Conservation (phyloP, 2,797 vertebrate species). For the Alfaro cultratus region DNA sequence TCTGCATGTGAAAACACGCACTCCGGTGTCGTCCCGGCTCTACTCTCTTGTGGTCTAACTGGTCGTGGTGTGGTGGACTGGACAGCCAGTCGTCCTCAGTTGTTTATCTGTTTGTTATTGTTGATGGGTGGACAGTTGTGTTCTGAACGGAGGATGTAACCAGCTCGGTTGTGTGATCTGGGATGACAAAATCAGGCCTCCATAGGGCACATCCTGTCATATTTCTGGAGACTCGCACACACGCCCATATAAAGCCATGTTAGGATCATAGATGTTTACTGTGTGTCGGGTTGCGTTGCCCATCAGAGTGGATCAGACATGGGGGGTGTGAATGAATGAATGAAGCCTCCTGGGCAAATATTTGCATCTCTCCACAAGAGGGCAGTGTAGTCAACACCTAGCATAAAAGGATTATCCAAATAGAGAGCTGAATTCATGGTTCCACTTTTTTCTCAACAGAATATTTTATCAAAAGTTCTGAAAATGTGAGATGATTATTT, state of each 20-base stretch:
- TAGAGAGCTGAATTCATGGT: neutral
- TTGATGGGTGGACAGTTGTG: slow-evolving; percentile 20
- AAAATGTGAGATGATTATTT: neutral
- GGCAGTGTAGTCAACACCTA: slow-evolving; percentile 32
- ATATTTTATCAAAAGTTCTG: neutral
- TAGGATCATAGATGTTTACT: neutral
- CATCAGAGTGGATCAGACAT: slow-evolving; percentile 56
- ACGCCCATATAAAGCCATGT: slow-evolving; percentile 36
- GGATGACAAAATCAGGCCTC: slow-evolving; percentile 74
- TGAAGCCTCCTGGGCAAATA: slow-evolving; percentile 33
- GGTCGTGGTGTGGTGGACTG: slow-evolving; percentile 58
- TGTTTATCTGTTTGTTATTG: slow-evolving; percentile 70
- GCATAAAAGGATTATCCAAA: neutral
- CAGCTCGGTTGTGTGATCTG: slow-evolving; percentile 61
- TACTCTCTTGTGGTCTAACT: slow-evolving; percentile 54
- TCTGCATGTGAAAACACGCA: slow-evolving; percentile 1
- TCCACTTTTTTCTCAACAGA: neutral
- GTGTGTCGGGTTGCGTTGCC: slow-evolving; percentile 7
- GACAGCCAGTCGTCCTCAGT: slow-evolving; percentile 66
- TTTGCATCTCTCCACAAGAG: slow-evolving; percentile 53
- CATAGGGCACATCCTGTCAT: slow-evolving; percentile 46
- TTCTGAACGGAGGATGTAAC: slow-evolving; percentile 32
- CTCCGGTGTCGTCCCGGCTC: slow-evolving; percentile 34
- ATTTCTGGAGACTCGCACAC: slow-evolving; percentile 15
- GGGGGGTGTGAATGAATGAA: slow-evolving; percentile 23